Evolutionary conservation across 2,888 invertebrate genomes (phyloP).

Genomic region (Macaria notata): DNA sequence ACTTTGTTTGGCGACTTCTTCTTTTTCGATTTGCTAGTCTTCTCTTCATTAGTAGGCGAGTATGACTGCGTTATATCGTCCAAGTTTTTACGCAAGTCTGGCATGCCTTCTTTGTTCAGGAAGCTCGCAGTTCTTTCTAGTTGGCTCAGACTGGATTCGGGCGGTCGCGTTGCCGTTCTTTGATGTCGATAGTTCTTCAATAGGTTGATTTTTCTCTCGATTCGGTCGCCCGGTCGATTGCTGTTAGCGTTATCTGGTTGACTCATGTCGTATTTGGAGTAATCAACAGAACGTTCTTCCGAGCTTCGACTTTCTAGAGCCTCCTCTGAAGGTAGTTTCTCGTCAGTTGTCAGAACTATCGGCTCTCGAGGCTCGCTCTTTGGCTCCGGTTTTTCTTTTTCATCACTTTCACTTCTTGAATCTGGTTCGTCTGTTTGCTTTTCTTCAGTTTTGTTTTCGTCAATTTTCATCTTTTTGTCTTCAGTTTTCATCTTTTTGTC

Average conservation of each 20-base stretch:
- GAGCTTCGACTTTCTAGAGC: constrained; percentile 55
- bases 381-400: constrained; percentile 32
- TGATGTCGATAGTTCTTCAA: constrained; percentile 78
- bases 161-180: constrained; percentile 57
- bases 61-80: constrained; percentile 79
- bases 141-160: constrained; percentile 71
- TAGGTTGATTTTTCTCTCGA: constrained; percentile 68
- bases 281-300: constrained; percentile 43
- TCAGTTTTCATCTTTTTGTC: constrained; percentile 31
- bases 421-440: constrained; percentile 25
- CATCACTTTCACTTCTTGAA: constrained; percentile 31
- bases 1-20: constrained; percentile 67
- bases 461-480: constrained; percentile 35
- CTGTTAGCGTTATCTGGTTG: constrained; percentile 34
- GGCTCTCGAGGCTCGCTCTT: constrained; percentile 41
- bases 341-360: constrained; percentile 69
- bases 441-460: not conserved
- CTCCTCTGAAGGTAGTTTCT: constrained; percentile 70
- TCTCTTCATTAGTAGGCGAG: constrained; percentile 68
- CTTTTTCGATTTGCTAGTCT: constrained; percentile 64
- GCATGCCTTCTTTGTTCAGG: constrained; percentile 69
- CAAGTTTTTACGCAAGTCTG: constrained; percentile 73
- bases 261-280: constrained; percentile 33
- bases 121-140: constrained; percentile 72
- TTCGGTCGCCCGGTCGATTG: constrained; percentile 44